Evolutionary conservation across 1,140 invertebrate genomes (phyloP).

Genomic region (Mylabris phalerata): DNA sequence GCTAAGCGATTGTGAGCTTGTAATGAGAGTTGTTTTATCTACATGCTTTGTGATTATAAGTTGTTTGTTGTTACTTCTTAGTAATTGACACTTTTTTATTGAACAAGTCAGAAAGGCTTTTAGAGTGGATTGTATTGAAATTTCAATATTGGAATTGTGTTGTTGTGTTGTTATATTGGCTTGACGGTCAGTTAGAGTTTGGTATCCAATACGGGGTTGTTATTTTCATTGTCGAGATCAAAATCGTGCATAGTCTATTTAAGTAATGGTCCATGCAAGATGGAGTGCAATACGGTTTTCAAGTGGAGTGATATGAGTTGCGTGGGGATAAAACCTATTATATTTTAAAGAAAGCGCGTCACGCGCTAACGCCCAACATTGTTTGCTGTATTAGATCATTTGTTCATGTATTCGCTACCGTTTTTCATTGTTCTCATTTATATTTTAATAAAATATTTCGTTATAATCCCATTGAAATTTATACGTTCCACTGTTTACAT

Average conservation of each 20-base stretch:
- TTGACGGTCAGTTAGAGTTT: not conserved
- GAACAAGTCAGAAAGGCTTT: too few species aligned
- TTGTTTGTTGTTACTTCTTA: too few species aligned
- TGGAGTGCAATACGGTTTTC: constrained; percentile 31
- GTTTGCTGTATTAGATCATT: constrained; percentile 28
- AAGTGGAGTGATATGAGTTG: constrained; percentile 19
- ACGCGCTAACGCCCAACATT: constrained; percentile 27
- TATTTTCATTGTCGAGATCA: constrained; percentile 8
- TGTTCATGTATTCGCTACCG: constrained; percentile 24
- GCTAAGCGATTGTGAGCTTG: too few species aligned
- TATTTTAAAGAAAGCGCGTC: constrained; percentile 32
- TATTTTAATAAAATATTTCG: constrained; percentile 8
- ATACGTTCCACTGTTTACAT: not conserved
- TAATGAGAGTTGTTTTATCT: too few species aligned
- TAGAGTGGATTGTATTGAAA: too few species aligned
- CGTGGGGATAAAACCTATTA: constrained; percentile 29
- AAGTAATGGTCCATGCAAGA: constrained; percentile 32
- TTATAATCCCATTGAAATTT: constrained; percentile 4
- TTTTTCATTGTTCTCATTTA: constrained; percentile 19
- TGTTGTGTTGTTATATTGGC: too few species aligned
- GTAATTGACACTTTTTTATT: too few species aligned
- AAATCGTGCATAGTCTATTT: constrained; percentile 25
- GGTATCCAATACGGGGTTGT: constrained; percentile 1
- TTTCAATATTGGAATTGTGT: too few species aligned
- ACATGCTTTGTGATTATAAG: too few species aligned